These are phyloP conservation scores for Aphidius gifuensis DNA, from an alignment of 1,140 invertebrate genomes.

Conservation along the genomic window DNA sequence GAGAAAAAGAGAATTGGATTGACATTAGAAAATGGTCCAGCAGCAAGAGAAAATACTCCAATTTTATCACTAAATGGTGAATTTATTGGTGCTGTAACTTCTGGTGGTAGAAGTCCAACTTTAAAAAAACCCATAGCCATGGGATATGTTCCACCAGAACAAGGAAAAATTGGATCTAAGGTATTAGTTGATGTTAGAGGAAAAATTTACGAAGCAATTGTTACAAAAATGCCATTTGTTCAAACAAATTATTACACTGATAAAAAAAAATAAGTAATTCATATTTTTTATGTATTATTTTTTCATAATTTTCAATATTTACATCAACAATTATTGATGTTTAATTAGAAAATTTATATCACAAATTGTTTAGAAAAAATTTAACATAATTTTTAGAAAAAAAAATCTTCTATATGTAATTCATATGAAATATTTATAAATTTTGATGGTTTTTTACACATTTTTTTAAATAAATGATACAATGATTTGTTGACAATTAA, in stretches of 20 bases:
- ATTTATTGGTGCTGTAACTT: slow-evolving; percentile 82
- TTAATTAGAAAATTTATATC: too few relatives aligned
- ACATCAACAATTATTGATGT: too few relatives aligned
- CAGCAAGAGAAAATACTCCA: slow-evolving; percentile 63
- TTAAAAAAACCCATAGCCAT: slow-evolving; percentile 89
- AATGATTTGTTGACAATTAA: too few relatives aligned
- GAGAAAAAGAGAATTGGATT: slow-evolving; percentile 67
- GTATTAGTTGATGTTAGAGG: slow-evolving; percentile 79
- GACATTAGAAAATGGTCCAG: slow-evolving; percentile 62
- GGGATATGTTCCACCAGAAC: slow-evolving; percentile 79
- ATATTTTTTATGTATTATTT: background rate
- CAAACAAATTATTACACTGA: slow-evolving; percentile 71
- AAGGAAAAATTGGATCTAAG: slow-evolving; percentile 68
- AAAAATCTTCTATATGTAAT: too few relatives aligned
- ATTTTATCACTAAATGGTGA: slow-evolving; percentile 63
- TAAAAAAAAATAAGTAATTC: slow-evolving; percentile 24
- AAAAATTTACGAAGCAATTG: slow-evolving; percentile 70
- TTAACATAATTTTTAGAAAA: too few relatives aligned
- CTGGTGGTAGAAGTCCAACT: slow-evolving; percentile 91
- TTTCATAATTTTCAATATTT: too few relatives aligned
- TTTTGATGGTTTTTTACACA: too few relatives aligned
- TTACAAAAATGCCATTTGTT: slow-evolving; percentile 93
- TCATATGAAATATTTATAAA: too few relatives aligned
- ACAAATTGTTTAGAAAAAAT: too few relatives aligned
- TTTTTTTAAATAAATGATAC: too few relatives aligned